Conservation (phyloP, 2,797 vertebrate species). For the Cottoperca gobio region DNA sequence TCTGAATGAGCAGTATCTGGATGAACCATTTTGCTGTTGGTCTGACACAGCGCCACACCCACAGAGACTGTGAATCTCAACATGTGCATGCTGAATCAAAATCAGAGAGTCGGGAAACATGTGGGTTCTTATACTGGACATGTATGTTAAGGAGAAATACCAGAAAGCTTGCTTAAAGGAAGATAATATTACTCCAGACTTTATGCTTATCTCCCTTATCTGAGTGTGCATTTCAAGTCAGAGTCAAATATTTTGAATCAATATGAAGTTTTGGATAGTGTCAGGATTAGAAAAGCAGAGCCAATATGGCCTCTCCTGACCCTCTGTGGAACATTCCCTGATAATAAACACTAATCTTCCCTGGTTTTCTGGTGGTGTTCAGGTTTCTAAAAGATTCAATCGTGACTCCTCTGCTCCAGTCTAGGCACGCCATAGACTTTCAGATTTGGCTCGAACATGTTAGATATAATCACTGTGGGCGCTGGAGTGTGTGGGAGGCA, state of each 20-base stretch:
- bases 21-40: conserved; percentile 38
- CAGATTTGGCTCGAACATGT: conserved; percentile 51
- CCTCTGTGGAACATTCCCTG: conserved; percentile 3
- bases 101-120: conserved; percentile 15
- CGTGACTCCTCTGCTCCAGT: conserved; percentile 51
- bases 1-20: conserved; percentile 21
- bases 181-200: background rate
- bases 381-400: conserved; percentile 30
- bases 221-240: conserved; percentile 11
- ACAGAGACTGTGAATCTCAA: conserved; percentile 18
- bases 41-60: conserved; percentile 46
- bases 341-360: conserved; percentile 34
- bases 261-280: conserved; percentile 11
- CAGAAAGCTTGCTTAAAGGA: background rate
- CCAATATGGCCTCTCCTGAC: conserved; percentile 27
- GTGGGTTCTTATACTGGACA: background rate
- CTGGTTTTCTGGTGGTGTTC: conserved; percentile 15
- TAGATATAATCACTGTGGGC: conserved; percentile 47
- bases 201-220: background rate
- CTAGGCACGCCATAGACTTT: conserved; percentile 43
- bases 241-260: conserved; percentile 12
- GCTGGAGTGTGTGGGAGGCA: conserved; percentile 44
- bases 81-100: conserved; percentile 38
- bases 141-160: background rate
- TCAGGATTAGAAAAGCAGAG: conserved; percentile 27